phyloP scores from a whole-genome alignment of 2,888 invertebrate genomes.

The Criorhina ranunculi region DNA sequence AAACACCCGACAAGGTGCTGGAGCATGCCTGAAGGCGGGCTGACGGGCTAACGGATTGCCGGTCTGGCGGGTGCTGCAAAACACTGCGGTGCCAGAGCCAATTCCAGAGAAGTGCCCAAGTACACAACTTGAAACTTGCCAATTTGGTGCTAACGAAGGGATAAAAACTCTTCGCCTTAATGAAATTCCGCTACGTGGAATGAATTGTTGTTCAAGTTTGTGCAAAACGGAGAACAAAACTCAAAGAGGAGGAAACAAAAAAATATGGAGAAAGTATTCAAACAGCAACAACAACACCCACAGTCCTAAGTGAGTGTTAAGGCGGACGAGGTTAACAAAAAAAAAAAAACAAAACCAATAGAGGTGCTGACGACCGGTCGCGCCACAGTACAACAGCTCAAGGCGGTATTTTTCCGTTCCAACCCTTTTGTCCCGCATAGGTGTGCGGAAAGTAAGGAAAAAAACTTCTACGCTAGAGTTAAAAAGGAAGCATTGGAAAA shows the following conservation, averaged over 20 bases:
- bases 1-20: conserved; percentile 12
- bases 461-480: conserved; percentile 20
- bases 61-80: neutral
- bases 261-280: conserved; percentile 1
- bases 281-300: conserved; percentile 12
- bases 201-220: conserved; percentile 72
- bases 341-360: conserved; percentile 8
- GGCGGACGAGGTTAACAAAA: neutral
- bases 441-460: neutral
- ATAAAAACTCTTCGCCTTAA: conserved; percentile 71
- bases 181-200: conserved; percentile 73
- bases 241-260: neutral
- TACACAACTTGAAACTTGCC: conserved; percentile 74
- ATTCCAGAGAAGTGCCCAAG: conserved; percentile 61
- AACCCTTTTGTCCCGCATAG: conserved; percentile 11
- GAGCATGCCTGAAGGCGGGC: conserved; percentile 16
- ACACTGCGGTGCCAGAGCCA: conserved; percentile 40
- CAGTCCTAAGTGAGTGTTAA: neutral
- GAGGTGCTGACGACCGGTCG: conserved; percentile 17
- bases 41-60: neutral
- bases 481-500: conserved; percentile 33
- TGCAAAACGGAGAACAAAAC: conserved; percentile 47
- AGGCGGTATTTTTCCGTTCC: neutral
- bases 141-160: conserved; percentile 73
- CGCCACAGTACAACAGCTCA: neutral